Evolutionary conservation across 1,140 invertebrate species (phyloP).

Genomic region (Sycobia sp.): DNA sequence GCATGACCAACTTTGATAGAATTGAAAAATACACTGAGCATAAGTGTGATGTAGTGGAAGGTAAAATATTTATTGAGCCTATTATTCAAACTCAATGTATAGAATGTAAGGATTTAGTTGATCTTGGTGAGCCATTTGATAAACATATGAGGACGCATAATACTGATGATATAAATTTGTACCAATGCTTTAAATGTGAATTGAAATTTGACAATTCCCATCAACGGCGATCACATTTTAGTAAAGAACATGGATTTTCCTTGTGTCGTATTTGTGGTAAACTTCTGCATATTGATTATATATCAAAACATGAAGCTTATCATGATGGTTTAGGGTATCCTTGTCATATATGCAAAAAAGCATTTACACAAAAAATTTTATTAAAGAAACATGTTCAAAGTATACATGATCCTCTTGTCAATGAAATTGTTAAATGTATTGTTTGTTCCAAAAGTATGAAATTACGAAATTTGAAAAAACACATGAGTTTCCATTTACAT

Average conservation of each 20-base stretch:
- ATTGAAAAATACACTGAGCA: constrained; percentile 39
- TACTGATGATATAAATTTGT: constrained; percentile 22
- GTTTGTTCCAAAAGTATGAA: constrained; percentile 39
- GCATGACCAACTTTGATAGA: constrained; percentile 36
- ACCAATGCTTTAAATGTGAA: constrained; percentile 45
- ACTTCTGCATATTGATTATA: constrained; percentile 32
- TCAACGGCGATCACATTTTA: constrained; percentile 40
- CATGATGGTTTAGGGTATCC: constrained; percentile 51
- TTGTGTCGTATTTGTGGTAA: constrained; percentile 44
- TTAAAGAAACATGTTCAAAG: constrained; percentile 33
- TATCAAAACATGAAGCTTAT: constrained; percentile 46
- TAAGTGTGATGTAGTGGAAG: constrained; percentile 35
- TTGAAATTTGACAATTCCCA: constrained; percentile 38
- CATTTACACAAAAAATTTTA: constrained; percentile 34
- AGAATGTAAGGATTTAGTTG: constrained; percentile 31
- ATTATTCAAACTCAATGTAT: constrained; percentile 39
- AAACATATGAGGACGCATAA: constrained; percentile 43
- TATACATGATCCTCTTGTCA: constrained; percentile 15
- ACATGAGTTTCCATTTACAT: constrained; percentile 33
- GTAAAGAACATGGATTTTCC: constrained; percentile 32
- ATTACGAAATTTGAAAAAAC: constrained; percentile 28
- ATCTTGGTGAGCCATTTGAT: constrained; percentile 41
- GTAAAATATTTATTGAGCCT: constrained; percentile 34
- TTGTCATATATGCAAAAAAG: constrained; percentile 51
- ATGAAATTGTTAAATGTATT: constrained; percentile 32